phyloP scores from a whole-genome alignment of 2,797 vertebrate genomes.

The Pogonophryne albipinna region DNA sequence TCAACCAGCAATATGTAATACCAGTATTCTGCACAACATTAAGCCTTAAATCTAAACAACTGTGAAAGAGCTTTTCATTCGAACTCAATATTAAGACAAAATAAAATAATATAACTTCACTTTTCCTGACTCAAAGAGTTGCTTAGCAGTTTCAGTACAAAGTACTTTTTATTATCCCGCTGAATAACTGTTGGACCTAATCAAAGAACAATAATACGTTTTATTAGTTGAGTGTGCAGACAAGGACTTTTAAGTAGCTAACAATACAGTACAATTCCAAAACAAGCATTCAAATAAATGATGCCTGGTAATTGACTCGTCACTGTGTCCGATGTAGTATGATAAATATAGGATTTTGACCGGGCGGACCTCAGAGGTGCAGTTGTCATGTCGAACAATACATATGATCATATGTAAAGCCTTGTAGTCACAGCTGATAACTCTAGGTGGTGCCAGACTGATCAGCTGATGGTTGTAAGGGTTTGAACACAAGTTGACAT shows the following conservation, averaged over 20 bases:
- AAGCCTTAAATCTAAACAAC: neutral
- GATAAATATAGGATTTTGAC: neutral
- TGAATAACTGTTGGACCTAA: neutral
- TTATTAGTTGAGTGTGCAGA: neutral
- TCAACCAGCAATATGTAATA: neutral
- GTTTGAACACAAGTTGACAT: neutral
- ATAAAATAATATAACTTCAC: neutral
- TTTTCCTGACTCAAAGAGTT: neutral
- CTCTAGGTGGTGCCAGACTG: slow-evolving; percentile 3
- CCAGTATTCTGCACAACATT: neutral
- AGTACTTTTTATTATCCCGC: neutral
- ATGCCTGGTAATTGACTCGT: neutral
- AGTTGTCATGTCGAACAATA: too few relatives aligned
- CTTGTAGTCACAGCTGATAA: neutral
- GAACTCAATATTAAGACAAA: neutral
- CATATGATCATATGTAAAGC: neutral
- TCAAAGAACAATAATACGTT: neutral
- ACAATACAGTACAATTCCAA: neutral
- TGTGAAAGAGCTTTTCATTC: neutral
- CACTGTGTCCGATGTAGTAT: neutral
- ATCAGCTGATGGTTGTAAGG: neutral
- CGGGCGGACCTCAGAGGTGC: neutral
- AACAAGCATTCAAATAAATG: neutral
- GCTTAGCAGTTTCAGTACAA: neutral
- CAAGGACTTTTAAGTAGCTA: neutral